phyloP scores from a whole-genome alignment of 2,113 vertebrate genomes.

The Albula glossodonta region DNA sequence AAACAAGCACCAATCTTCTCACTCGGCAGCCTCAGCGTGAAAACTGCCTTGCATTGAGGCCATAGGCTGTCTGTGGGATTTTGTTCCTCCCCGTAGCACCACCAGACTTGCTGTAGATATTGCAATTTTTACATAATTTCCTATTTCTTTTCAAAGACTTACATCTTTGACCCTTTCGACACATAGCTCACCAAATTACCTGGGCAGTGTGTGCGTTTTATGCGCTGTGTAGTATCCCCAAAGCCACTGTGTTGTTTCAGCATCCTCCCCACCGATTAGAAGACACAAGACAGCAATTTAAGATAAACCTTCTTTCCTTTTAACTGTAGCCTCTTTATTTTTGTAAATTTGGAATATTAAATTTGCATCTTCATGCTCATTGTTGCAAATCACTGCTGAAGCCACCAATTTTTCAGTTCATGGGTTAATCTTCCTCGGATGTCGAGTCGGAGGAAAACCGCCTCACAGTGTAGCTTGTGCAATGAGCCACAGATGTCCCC shows the following conservation, averaged over 20 bases:
- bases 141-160: not conserved
- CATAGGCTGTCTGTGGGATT: not conserved
- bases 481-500: not conserved
- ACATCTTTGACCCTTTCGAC: not conserved
- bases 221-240: too few species aligned
- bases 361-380: too few species aligned
- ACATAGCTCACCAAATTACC: too few species aligned
- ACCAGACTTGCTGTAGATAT: not conserved
- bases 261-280: not conserved
- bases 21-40: not conserved
- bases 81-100: not conserved
- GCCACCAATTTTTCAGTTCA: too few species aligned
- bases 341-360: too few species aligned
- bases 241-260: not conserved
- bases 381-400: too few species aligned
- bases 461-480: too few species aligned
- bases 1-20: not conserved
- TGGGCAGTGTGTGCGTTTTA: too few species aligned
- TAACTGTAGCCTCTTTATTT: too few species aligned
- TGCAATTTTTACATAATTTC: not conserved
- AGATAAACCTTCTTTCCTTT: not conserved
- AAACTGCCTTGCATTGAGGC: not conserved
- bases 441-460: too few species aligned
- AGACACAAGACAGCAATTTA: not conserved
- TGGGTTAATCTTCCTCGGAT: too few species aligned